A percentile compares a stretch with the other conserved stretches of the same genome.
These are phyloP conservation scores for Seira ritae DNA, from an alignment of 2,888 invertebrate genomes.

Conservation along the genomic window DNA sequence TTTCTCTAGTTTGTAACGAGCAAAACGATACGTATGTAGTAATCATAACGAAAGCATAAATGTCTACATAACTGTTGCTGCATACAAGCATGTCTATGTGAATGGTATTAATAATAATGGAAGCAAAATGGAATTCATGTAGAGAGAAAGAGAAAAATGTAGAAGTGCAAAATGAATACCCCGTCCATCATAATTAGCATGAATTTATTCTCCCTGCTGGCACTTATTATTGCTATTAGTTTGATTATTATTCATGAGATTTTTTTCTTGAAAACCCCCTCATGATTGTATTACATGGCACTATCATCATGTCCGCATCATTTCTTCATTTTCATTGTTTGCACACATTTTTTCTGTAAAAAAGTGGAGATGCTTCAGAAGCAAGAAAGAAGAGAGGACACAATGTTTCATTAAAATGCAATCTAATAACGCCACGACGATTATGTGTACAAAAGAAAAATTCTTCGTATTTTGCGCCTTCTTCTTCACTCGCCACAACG, in stretches of 20 bases:
- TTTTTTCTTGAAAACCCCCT: slow-evolving; percentile 16
- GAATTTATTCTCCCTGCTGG: slow-evolving; percentile 62
- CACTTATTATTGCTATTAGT: slow-evolving; percentile 59
- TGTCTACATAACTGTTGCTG: too few relatives aligned
- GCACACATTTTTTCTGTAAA: neutral
- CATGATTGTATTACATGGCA: slow-evolving; percentile 27
- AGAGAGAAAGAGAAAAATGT: neutral
- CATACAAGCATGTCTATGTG: too few relatives aligned
- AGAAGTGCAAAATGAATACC: slow-evolving; percentile 48
- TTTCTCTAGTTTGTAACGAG: neutral
- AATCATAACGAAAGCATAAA: too few relatives aligned
- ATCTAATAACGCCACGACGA: slow-evolving; percentile 36
- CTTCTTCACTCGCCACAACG: too few relatives aligned
- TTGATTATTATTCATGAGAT: slow-evolving; percentile 63
- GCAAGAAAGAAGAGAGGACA: neutral
- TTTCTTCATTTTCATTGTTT: slow-evolving; percentile 13
- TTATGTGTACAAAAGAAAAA: neutral
- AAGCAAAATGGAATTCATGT: slow-evolving; percentile 15
- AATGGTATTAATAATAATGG: slow-evolving; percentile 7
- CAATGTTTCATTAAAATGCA: slow-evolving; percentile 45
- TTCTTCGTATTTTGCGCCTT: neutral
- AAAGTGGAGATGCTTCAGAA: neutral
- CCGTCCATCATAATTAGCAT: slow-evolving; percentile 56
- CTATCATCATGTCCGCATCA: slow-evolving; percentile 2
- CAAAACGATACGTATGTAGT: too few relatives aligned